Percentiles rank a stretch among this genome's conserved stretches.
Evolutionary conservation across 2,797 vertebrate genomes (phyloP).

Genomic region (Pteronotus mesoamericanus): DNA sequence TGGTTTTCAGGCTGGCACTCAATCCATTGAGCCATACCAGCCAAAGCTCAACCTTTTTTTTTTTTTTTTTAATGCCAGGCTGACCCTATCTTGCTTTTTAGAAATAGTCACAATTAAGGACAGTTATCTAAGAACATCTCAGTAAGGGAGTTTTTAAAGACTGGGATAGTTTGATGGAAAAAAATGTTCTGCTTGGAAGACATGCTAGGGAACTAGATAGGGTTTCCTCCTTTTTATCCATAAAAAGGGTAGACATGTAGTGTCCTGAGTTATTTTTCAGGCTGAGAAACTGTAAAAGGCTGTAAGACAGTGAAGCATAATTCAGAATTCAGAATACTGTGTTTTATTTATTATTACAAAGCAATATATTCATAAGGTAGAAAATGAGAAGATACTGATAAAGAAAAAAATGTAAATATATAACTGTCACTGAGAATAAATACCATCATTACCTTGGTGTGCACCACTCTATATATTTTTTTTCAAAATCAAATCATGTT

Average conservation of each 20-base stretch:
- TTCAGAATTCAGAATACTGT: not conserved
- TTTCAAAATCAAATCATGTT: constrained; percentile 9
- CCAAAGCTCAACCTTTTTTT: not conserved
- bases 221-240: not conserved
- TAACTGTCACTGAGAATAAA: not conserved
- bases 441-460: not conserved
- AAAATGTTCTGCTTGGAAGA: not conserved
- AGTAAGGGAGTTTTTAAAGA: not conserved
- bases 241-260: not conserved
- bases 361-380: not conserved
- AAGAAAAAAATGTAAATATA: not conserved
- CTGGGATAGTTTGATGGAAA: not conserved
- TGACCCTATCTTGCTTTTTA: not conserved
- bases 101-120: not conserved
- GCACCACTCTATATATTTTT: not conserved
- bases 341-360: constrained; percentile 9
- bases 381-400: not conserved
- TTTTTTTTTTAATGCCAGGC: not conserved
- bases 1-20: too few relatives aligned
- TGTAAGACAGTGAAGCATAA: not conserved
- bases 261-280: not conserved
- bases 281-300: not conserved
- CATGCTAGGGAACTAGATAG: not conserved
- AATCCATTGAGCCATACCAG: too few relatives aligned
- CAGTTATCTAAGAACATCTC: not conserved